Evolutionary conservation across 2,113 vertebrate species (phyloP), one percentile per base, ranked within the genome.

Genomic region (Colinus virginianus): DNA sequence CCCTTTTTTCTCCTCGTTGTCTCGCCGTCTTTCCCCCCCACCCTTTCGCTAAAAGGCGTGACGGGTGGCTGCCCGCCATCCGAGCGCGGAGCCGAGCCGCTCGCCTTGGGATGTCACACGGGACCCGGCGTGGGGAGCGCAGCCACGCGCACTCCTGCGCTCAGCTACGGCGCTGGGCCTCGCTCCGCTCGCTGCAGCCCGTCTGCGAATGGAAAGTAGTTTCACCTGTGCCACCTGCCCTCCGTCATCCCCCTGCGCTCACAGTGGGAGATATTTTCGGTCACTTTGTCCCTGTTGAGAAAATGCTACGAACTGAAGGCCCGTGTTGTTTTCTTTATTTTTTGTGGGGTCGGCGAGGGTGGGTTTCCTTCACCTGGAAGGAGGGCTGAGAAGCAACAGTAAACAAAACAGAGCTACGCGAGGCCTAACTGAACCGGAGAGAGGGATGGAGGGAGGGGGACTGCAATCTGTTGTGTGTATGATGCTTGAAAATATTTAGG

Each of bases 151-250:
- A 19, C 53, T 58, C 55, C 55, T 58, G 55, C 32, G 18, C 55
- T 56, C 55, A 19, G 30, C 55, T 56, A 19, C 30, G 16, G 30
- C 55, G 3, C 55, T 62, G 36, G 61, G 79, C 94, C 93, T 95
- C n/a, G 0, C 43, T 62, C 82, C 20, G 0, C 13, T 20, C 20
- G 0, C 15, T 20, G 18, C 42, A 4, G 4, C 18, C 72, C 7
- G 18, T 16, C 48, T 7, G 8, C 34, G 1, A 25, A 55, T 36
- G n/a, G 45, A 36, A 72, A 85, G 59, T n/a, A 28, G 38, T 49
- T 36, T 59, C 32, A 3, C 3, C 26, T 11, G 38, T 87, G 87
- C 61, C 87, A 74, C 88, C 63, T 87, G 3, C 17, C 32, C 42
- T 7, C 21, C 40, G 0, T 32, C 3, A 0, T 17, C 38, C 28